Evolutionary conservation across 2,113 vertebrate genomes (phyloP).

Genomic region (Tringa solitaria): DNA sequence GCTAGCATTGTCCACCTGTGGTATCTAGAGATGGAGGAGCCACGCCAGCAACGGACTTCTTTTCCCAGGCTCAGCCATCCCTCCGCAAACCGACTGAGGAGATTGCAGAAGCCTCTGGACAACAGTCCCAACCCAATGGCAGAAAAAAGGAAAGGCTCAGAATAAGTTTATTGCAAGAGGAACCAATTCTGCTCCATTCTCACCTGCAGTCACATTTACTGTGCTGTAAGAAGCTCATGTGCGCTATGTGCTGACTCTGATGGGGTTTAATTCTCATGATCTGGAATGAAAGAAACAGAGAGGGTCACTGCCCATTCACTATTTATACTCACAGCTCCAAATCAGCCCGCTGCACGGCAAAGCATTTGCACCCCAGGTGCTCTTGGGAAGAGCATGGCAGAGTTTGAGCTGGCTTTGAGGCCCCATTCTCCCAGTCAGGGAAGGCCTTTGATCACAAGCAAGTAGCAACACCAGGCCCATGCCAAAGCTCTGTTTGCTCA

Average conservation of each 20-base stretch:
- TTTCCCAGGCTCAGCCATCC: not conserved
- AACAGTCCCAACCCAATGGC: not conserved
- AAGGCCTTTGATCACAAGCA: slow-evolving; percentile 36
- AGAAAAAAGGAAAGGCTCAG: slow-evolving; percentile 16
- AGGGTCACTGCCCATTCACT: slow-evolving; percentile 33
- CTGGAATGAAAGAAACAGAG: slow-evolving; percentile 76
- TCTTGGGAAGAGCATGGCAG: slow-evolving; percentile 18
- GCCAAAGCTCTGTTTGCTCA: slow-evolving; percentile 50
- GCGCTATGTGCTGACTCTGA: slow-evolving; percentile 84
- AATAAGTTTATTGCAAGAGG: not conserved
- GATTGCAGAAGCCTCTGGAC: not conserved
- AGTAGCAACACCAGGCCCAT: not conserved
- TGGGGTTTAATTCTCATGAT: slow-evolving; percentile 92
- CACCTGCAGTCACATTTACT: slow-evolving; percentile 98
- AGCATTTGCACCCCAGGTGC: not conserved
- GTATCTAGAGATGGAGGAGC: not conserved
- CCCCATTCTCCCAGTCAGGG: not conserved
- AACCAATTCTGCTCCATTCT: slow-evolving; percentile 62
- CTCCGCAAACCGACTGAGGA: not conserved
- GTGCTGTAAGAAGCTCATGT: slow-evolving; percentile 97
- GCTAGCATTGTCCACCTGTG: not conserved
- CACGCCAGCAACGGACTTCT: not conserved
- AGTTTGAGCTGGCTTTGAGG: not conserved
- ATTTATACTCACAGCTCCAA: slow-evolving; percentile 1
- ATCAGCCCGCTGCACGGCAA: not conserved